Evolutionary conservation across 2,797 vertebrate genomes (phyloP).

Genomic region (Ataeniobius toweri): DNA sequence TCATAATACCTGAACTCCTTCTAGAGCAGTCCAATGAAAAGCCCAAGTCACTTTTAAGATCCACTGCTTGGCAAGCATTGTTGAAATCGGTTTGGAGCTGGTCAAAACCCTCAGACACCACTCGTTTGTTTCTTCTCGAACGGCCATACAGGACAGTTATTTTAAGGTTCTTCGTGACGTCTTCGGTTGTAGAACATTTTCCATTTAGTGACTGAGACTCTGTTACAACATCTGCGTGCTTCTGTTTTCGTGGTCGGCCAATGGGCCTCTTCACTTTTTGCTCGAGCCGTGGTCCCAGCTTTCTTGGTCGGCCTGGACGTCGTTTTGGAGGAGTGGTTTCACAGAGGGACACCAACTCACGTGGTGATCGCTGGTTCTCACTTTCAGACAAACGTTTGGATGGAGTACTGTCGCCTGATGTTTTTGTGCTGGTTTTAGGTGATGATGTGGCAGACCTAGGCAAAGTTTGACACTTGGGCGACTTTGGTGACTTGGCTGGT

Average conservation of each 20-base stretch:
- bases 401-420: constrained; percentile 62
- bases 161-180: constrained; percentile 87
- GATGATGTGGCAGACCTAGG: constrained; percentile 57
- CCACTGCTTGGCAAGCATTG: constrained; percentile 62
- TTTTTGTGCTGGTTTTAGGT: constrained; percentile 62
- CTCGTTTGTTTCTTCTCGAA: constrained; percentile 89
- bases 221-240: constrained; percentile 59
- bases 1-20: constrained; percentile 40
- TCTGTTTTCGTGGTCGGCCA: constrained; percentile 90
- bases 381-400: constrained; percentile 50
- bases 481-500: constrained; percentile 36
- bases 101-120: constrained; percentile 86
- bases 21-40: constrained; percentile 53
- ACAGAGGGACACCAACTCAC: constrained; percentile 62
- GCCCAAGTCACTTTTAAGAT: constrained; percentile 46
- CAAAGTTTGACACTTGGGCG: constrained; percentile 14
- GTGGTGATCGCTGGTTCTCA: constrained; percentile 49
- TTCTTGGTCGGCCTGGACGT: constrained; percentile 92
- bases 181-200: constrained; percentile 58
- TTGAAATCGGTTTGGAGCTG: constrained; percentile 72
- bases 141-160: constrained; percentile 93
- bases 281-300: constrained; percentile 89
- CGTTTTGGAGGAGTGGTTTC: constrained; percentile 85
- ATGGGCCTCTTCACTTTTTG: constrained; percentile 92
- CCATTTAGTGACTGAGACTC: constrained; percentile 53